These are phyloP conservation scores for Mycalesis mineus DNA, from an alignment of 2,888 invertebrate genomes.

Conservation along the genomic window DNA sequence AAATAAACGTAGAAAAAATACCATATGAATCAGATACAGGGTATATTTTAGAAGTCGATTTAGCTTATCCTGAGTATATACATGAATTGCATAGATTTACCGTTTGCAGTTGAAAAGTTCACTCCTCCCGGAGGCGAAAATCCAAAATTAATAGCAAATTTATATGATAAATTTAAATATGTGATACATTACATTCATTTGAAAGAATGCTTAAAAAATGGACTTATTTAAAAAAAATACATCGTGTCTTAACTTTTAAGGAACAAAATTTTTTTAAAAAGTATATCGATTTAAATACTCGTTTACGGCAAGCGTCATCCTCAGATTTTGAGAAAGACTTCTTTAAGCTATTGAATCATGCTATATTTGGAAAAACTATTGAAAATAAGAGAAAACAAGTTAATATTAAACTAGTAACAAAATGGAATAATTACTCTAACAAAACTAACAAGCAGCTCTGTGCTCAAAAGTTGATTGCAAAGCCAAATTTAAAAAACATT, in stretches of 20 bases:
- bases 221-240: background rate
- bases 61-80: constrained; percentile 35
- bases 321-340: too few relatives aligned
- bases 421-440: background rate
- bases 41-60: background rate
- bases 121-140: background rate
- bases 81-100: background rate
- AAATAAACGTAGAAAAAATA: background rate
- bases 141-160: background rate
- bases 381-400: background rate
- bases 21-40: background rate
- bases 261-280: background rate
- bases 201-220: background rate
- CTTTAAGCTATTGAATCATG: too few relatives aligned
- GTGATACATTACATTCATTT: background rate
- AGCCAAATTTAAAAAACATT: background rate
- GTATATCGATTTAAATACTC: background rate
- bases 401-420: background rate
- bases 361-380: too few relatives aligned
- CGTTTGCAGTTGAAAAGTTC: background rate
- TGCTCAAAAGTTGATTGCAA: background rate
- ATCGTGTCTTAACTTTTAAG: background rate
- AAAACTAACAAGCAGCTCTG: background rate
- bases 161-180: background rate
- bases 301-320: too few relatives aligned